phyloP scores from a whole-genome alignment of 2,113 vertebrate species.

The Sporophila hypoxantha region DNA sequence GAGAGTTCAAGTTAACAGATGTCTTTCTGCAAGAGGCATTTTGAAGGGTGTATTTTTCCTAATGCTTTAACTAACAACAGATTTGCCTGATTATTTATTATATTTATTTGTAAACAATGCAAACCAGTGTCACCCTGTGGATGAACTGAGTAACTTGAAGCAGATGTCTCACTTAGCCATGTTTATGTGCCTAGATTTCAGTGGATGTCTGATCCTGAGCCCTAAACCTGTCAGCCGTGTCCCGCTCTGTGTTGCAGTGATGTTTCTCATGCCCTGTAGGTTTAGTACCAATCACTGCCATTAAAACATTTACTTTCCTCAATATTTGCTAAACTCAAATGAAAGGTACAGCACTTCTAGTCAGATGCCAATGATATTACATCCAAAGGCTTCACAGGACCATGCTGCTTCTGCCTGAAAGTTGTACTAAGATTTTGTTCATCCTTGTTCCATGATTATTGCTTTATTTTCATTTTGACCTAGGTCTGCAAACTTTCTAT shows the following conservation, averaged over 20 bases:
- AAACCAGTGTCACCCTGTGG: background rate
- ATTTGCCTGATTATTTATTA: background rate
- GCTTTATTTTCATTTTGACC: background rate
- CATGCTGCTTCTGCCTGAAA: background rate
- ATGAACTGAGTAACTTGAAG: background rate
- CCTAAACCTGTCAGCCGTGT: background rate
- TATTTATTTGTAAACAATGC: slow-evolving; percentile 3
- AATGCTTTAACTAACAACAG: background rate
- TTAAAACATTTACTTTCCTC: background rate
- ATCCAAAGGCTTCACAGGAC: background rate
- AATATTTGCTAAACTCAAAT: background rate
- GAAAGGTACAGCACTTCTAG: background rate
- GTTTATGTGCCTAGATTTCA: background rate
- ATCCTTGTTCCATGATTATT: background rate
- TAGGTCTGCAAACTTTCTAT: background rate
- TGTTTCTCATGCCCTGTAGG: background rate
- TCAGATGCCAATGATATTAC: background rate
- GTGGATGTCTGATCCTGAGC: background rate
- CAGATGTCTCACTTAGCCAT: background rate
- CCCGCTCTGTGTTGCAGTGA: background rate
- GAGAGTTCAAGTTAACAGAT: slow-evolving; percentile 1
- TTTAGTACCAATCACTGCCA: background rate
- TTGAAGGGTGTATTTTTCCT: background rate
- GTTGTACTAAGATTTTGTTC: background rate
- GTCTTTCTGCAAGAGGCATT: background rate